Conservation (phyloP, 2,113 vertebrate genomes). For the Nothobranchius kuhntae region DNA sequence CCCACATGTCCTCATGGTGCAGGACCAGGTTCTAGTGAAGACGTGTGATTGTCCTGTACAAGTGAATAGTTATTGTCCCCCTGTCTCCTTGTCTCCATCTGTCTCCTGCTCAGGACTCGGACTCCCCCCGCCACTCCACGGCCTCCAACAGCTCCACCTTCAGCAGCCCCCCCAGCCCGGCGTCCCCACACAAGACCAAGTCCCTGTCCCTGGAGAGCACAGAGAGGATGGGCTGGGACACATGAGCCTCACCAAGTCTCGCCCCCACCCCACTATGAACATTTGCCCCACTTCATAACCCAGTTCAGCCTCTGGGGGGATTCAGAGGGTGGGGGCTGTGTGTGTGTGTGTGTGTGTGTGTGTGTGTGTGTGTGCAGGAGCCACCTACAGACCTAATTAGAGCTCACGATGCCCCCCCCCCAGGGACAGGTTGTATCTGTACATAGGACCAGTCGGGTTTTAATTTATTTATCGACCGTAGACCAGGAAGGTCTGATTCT, state of each 20-base stretch:
- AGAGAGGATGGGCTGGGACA: constrained; percentile 94
- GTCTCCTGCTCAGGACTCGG: constrained; percentile 87
- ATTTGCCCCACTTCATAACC: constrained; percentile 19
- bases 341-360: too few relatives aligned
- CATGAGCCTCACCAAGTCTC: constrained; percentile 78
- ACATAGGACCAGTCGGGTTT: constrained; percentile 74
- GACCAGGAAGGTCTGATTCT: constrained; percentile 46
- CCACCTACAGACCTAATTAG: neutral
- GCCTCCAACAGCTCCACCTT: constrained; percentile 99
- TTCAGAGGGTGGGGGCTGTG: constrained; percentile 3
- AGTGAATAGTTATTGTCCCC: too few relatives aligned
- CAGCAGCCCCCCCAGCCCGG: constrained; percentile 96
- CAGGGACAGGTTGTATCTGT: constrained; percentile 72
- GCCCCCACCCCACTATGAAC: constrained; percentile 24
- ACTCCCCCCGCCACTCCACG: constrained; percentile 95
- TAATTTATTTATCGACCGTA: constrained; percentile 81
- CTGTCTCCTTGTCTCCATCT: neutral
- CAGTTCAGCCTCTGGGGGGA: constrained; percentile 6
- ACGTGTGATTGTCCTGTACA: too few relatives aligned
- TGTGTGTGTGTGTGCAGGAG: constrained; percentile 13
- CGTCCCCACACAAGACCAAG: constrained; percentile 96
- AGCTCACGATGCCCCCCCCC: neutral
- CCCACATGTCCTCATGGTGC: too few relatives aligned
- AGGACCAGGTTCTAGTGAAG: neutral
- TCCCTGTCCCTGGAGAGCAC: constrained; percentile 96